A percentile compares a stretch with the other conserved stretches of the same genome.
Conservation (phyloP, 2,888 invertebrate species). For the Macaria liturata region DNA sequence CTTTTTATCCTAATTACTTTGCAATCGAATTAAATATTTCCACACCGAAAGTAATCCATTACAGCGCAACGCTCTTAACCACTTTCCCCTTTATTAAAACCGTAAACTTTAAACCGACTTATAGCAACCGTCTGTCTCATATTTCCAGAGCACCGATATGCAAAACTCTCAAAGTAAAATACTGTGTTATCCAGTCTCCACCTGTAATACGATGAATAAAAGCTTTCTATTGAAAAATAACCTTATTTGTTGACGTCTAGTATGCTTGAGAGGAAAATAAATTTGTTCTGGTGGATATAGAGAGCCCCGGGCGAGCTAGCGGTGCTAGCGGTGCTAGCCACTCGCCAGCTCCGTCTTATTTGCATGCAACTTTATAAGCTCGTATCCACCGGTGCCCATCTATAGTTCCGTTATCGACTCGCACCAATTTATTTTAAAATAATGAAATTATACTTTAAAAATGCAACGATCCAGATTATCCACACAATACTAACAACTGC, state of each 20-base stretch:
- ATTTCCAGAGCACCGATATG: no score
- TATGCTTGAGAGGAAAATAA: slow-evolving; percentile 74
- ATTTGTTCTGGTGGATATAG: slow-evolving; percentile 69
- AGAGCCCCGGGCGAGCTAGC: slow-evolving; percentile 50
- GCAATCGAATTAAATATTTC: slow-evolving; percentile 15
- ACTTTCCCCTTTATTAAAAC: not conserved
- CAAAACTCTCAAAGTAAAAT: not conserved
- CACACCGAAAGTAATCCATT: slow-evolving; percentile 8
- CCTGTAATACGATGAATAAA: slow-evolving; percentile 61
- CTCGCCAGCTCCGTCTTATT: slow-evolving; percentile 65
- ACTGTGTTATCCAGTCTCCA: slow-evolving; percentile 12
- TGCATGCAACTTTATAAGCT: slow-evolving; percentile 56
- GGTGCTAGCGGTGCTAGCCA: slow-evolving; percentile 41
- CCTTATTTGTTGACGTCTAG: slow-evolving; percentile 80
- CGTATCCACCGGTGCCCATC: not conserved
- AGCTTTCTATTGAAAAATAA: slow-evolving; percentile 73
- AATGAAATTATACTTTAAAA: no score
- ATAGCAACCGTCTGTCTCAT: not conserved
- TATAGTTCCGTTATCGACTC: no score
- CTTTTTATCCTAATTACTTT: slow-evolving; percentile 30
- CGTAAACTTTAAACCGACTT: not conserved
- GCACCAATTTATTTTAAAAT: no score
- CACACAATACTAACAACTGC: slow-evolving; percentile 1
- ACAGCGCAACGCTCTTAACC: not conserved
- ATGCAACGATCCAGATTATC: not conserved